Percentiles rank a stretch among this genome's conserved stretches.
These are phyloP conservation scores for Sitta europaea DNA, from an alignment of 2,113 vertebrate genomes.

Conservation along the genomic window DNA sequence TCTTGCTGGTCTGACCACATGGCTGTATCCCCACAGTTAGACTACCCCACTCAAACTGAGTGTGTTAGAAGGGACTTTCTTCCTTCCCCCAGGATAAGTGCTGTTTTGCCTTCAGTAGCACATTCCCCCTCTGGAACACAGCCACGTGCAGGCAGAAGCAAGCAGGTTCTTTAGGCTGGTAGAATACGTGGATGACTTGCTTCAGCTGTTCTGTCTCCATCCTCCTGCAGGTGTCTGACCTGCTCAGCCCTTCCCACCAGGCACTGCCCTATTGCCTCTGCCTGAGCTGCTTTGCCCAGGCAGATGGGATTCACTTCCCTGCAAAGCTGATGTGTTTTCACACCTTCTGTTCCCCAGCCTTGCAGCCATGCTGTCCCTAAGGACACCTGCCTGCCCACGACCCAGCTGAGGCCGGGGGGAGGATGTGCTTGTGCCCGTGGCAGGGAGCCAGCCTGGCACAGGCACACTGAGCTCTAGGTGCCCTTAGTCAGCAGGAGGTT, in stretches of 20 bases:
- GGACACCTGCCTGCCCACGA: not conserved
- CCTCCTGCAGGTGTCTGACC: not conserved
- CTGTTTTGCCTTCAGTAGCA: not conserved
- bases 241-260: not conserved
- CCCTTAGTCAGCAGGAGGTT: not conserved
- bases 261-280: not conserved
- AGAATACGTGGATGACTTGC: not conserved
- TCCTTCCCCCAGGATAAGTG: not conserved
- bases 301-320: not conserved
- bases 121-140: not conserved
- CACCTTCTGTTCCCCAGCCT: not conserved
- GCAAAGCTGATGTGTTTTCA: not conserved
- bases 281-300: not conserved
- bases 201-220: not conserved
- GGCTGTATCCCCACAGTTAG: not conserved
- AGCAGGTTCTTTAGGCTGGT: not conserved
- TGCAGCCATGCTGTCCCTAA: not conserved
- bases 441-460: not conserved
- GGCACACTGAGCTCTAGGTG: not conserved
- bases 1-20: not conserved
- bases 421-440: not conserved
- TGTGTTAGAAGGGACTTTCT: not conserved
- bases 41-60: not conserved
- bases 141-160: not conserved
- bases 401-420: not conserved